These are phyloP conservation scores for Eilema sororculum DNA, from an alignment of 2,888 invertebrate genomes.

Conservation along the genomic window DNA sequence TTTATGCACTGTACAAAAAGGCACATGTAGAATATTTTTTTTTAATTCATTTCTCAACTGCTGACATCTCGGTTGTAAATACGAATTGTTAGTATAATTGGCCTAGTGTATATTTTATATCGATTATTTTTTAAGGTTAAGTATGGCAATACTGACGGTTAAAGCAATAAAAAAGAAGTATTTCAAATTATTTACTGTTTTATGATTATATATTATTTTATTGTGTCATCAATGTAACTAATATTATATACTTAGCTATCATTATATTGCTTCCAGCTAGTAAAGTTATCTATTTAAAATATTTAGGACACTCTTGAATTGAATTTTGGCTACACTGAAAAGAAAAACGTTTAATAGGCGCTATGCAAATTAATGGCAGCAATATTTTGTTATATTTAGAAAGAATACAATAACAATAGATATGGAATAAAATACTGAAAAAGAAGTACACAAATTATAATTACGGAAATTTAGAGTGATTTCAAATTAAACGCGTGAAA, in stretches of 20 bases:
- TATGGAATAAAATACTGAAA: no score
- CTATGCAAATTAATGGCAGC: neutral
- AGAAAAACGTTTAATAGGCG: no score
- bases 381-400: neutral
- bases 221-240: neutral
- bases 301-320: no score
- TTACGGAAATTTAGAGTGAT: neutral
- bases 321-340: neutral
- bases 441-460: neutral
- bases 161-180: slow-evolving; percentile 21
- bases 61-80: slow-evolving; percentile 45
- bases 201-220: neutral
- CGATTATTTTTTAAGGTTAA: slow-evolving; percentile 8
- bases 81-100: slow-evolving; percentile 24
- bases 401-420: neutral
- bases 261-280: neutral
- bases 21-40: neutral
- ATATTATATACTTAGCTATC: neutral
- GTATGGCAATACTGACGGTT: slow-evolving; percentile 17
- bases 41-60: neutral
- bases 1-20: neutral
- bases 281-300: neutral
- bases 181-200: slow-evolving; percentile 3
- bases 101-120: slow-evolving; percentile 19
- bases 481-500: no score